A percentile compares a stretch with the other conserved stretches of the same genome.
Evolutionary conservation across 2,797 vertebrate genomes (phyloP).

Genomic region (Alauda arvensis): DNA sequence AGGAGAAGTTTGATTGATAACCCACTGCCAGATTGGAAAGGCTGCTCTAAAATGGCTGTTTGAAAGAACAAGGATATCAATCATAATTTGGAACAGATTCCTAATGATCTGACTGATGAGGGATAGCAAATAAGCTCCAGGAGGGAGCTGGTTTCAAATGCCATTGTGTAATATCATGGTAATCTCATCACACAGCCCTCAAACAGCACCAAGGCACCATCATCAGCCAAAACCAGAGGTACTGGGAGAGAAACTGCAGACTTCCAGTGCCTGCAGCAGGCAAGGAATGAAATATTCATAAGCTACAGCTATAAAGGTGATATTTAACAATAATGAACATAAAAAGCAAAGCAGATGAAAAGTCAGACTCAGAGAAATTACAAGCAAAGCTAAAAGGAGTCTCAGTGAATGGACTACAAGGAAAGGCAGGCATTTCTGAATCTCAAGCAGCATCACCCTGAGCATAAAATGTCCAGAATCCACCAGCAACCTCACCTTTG

Average conservation of each 20-base stretch:
- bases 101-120: not conserved
- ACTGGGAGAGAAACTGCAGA: not conserved
- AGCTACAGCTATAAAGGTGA: not conserved
- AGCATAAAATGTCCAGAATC: not conserved
- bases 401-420: not conserved
- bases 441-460: not conserved
- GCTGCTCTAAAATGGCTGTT: not conserved
- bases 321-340: not conserved
- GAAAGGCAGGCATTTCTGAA: not conserved
- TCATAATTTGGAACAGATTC: not conserved
- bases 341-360: not conserved
- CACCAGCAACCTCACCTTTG: not conserved
- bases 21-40: not conserved
- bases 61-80: not conserved
- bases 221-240: not conserved
- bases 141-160: not conserved
- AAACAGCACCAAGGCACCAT: not conserved
- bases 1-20: not conserved
- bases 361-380: not conserved
- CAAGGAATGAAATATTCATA: not conserved
- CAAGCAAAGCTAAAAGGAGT: not conserved
- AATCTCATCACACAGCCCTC: not conserved
- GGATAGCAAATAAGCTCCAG: not conserved
- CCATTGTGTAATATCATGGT: not conserved
- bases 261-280: not conserved